These are phyloP conservation scores for Trogon melanurus DNA, from an alignment of 2,113 vertebrate species.

Conservation along the genomic window DNA sequence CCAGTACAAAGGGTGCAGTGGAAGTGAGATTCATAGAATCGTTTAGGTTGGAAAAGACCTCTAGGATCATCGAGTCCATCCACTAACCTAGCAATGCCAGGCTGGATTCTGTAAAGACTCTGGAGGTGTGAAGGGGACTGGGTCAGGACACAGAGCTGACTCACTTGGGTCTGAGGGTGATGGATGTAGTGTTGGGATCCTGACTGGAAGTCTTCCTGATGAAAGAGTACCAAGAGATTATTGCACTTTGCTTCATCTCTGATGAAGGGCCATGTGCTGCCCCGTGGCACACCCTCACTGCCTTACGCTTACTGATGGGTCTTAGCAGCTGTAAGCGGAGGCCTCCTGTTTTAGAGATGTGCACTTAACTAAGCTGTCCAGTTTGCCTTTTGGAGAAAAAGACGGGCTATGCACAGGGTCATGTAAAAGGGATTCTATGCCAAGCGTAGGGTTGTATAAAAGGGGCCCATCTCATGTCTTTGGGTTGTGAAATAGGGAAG, in stretches of 20 bases:
- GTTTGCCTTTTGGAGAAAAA: background rate
- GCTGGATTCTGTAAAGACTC: background rate
- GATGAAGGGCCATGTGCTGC: background rate
- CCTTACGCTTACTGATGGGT: background rate
- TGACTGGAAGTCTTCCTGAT: background rate
- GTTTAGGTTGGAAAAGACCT: too few species aligned
- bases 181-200: background rate
- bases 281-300: background rate
- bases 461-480: fast-evolving
- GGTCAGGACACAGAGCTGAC: background rate
- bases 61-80: too few species aligned
- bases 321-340: background rate
- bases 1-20: background rate
- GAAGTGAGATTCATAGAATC: too few species aligned
- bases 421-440: background rate
- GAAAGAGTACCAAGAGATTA: background rate
- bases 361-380: background rate
- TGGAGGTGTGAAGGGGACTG: background rate
- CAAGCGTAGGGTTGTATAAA: background rate
- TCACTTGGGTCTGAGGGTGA: background rate
- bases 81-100: background rate
- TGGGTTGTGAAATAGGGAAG: background rate
- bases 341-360: background rate
- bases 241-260: background rate
- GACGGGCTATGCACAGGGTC: background rate